These are phyloP conservation scores for Nymphalis polychloros DNA, from an alignment of 2,888 invertebrate species.

Conservation along the genomic window DNA sequence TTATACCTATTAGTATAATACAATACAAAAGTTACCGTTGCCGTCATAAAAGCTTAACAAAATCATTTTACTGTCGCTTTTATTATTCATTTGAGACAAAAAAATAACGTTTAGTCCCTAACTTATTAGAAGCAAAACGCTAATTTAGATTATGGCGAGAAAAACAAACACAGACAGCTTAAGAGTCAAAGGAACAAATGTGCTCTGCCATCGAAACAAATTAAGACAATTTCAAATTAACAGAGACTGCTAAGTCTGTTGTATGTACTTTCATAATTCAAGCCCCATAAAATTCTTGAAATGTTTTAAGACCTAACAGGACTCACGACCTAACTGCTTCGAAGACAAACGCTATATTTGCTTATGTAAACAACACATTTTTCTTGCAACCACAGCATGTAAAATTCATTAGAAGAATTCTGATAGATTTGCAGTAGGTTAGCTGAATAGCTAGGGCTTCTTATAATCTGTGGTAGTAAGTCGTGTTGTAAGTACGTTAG, in stretches of 20 bases:
- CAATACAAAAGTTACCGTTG: too few species aligned
- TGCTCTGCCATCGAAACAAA: slow-evolving; percentile 63
- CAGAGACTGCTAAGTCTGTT: slow-evolving; percentile 58
- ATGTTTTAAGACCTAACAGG: slow-evolving; percentile 37
- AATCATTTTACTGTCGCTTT: too few species aligned
- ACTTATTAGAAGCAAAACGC: neutral
- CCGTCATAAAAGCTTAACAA: too few species aligned
- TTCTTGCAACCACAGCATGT: slow-evolving; percentile 11
- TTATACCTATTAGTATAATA: too few species aligned
- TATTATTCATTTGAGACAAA: neutral
- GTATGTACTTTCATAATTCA: slow-evolving; percentile 60
- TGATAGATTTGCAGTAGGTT: slow-evolving; percentile 23
- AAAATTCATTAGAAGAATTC: neutral
- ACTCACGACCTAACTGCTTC: slow-evolving; percentile 40
- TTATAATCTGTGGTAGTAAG: slow-evolving; percentile 36
- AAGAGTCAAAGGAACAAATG: slow-evolving; percentile 58
- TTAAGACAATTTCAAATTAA: slow-evolving; percentile 78
- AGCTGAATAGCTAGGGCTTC: slow-evolving; percentile 9
- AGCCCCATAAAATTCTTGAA: slow-evolving; percentile 55
- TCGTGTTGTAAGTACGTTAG: slow-evolving; percentile 57
- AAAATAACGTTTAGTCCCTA: neutral
- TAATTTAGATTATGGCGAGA: neutral
- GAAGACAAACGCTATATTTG: slow-evolving; percentile 47
- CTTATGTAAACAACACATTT: slow-evolving; percentile 7
- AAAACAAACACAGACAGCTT: slow-evolving; percentile 8